Evolutionary conservation across 2,797 vertebrate species (phyloP), one percentile per base, ranked within the genome.

Genomic region (Micromesistius poutassou): DNA sequence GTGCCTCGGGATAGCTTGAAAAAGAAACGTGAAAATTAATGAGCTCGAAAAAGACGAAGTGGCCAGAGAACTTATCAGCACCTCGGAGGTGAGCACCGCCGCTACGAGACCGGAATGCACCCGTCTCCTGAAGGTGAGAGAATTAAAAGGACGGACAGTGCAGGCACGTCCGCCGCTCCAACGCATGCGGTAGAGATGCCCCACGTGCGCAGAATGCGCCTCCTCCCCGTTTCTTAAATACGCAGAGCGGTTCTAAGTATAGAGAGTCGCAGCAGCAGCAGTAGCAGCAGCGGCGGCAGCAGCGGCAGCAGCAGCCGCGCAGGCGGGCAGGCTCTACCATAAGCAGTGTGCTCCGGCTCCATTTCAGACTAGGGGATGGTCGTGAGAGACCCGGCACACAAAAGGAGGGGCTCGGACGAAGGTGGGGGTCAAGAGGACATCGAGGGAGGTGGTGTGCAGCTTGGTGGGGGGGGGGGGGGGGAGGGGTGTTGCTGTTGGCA

Each of bases 161-260:
- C 46, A 1, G 14, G 14, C 46, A 22, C 46, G 46, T 55, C 46
- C 46, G 4, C 46, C 16, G 46, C n/a, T 62, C 55, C 46, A 13
- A 13, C 55, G 55, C 55, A n/a, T 3, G 55, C 55, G n/a, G 55
- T 62, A 76, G 71, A 76, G 71, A 77, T 73, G 68, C 75, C 74
- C 78, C 82, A 76, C 71, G 77, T 78, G 82, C 82, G 68, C 80
- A 70, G 74, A 73, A 72, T 90, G 89, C 86, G 72, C 46, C 77
- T 70, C 66, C 80, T 73, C 75, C 75, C n/a, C 31, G 28, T 46
- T 82, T 80, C 80, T 82, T 35, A 73, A 84, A 92, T 91, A 89
- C 88, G 85, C 87, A 87, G 82, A 87, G 82, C 77, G 90, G 91
- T 94, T 94, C 94, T 94, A 96, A 96, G 94, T 95, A 95, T 94